phyloP scores from a whole-genome alignment of 2,113 vertebrate genomes.

The Xiphophorus maculatus region DNA sequence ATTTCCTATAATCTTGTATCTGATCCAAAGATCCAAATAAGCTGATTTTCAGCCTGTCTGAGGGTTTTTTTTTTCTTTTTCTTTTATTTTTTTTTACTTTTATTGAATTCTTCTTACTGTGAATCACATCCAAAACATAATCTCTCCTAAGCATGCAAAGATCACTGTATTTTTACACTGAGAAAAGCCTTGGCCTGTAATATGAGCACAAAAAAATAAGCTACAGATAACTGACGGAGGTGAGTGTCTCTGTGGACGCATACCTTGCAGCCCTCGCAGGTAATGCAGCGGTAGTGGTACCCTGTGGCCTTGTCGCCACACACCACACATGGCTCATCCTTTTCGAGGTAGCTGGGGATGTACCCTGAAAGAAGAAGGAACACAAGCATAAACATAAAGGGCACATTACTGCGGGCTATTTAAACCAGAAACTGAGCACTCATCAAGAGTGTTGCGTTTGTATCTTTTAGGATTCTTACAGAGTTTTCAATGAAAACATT shows the following conservation, averaged over 20 bases:
- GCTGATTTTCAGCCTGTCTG: background rate
- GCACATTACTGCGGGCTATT: background rate
- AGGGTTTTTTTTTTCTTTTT: too few relatives aligned
- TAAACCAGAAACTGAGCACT: background rate
- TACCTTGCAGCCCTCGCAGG: conserved; percentile 99
- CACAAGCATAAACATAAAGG: background rate
- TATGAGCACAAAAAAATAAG: background rate
- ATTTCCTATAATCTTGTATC: background rate
- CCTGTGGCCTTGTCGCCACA: conserved; percentile 97
- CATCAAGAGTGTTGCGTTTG: background rate
- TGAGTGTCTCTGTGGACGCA: background rate
- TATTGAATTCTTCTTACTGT: background rate
- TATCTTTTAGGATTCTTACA: background rate
- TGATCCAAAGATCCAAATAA: background rate
- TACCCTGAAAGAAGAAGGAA: conserved; percentile 82
- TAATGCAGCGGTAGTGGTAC: conserved; percentile 99
- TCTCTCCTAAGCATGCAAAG: background rate
- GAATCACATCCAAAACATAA: background rate
- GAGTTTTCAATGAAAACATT: too few relatives aligned
- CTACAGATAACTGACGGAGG: background rate
- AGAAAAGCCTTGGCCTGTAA: background rate
- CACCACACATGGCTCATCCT: conserved; percentile 99
- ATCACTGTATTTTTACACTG: background rate
- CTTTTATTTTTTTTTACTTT: background rate
- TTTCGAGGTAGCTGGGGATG: conserved; percentile 99